phyloP scores from a whole-genome alignment of 2,113 vertebrate genomes.

The Daphoenositta chrysoptera region DNA sequence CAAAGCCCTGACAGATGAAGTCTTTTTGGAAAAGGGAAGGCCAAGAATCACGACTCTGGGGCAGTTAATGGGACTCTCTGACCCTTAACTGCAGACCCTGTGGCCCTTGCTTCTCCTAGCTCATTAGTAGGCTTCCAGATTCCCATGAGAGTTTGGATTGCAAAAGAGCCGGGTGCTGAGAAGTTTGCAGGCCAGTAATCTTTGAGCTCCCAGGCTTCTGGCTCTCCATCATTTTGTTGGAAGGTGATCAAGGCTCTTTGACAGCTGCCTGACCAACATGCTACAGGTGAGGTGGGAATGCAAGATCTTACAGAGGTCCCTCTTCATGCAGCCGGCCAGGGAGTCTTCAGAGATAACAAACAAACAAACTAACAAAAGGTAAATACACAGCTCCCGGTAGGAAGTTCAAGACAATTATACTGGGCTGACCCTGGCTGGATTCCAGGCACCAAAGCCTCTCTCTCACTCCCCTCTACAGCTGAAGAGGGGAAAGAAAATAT shows the following conservation, averaged over 20 bases:
- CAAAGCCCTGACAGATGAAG: background rate
- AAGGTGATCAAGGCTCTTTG: background rate
- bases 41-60: background rate
- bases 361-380: background rate
- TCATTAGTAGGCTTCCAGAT: background rate
- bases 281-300: background rate
- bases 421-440: background rate
- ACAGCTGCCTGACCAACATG: background rate
- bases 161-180: background rate
- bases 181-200: background rate
- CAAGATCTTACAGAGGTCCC: background rate
- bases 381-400: background rate
- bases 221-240: background rate
- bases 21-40: background rate
- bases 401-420: background rate
- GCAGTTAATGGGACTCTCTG: background rate
- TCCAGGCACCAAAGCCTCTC: background rate
- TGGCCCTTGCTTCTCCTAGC: background rate
- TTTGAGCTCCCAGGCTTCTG: background rate
- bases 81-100: background rate
- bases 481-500: background rate
- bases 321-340: background rate
- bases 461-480: background rate
- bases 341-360: background rate
- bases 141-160: background rate